Percentiles rank a stretch among this genome's conserved stretches.
Evolutionary conservation across 2,797 vertebrate species (phyloP).

Genomic region (Oreochromis mossambicus): DNA sequence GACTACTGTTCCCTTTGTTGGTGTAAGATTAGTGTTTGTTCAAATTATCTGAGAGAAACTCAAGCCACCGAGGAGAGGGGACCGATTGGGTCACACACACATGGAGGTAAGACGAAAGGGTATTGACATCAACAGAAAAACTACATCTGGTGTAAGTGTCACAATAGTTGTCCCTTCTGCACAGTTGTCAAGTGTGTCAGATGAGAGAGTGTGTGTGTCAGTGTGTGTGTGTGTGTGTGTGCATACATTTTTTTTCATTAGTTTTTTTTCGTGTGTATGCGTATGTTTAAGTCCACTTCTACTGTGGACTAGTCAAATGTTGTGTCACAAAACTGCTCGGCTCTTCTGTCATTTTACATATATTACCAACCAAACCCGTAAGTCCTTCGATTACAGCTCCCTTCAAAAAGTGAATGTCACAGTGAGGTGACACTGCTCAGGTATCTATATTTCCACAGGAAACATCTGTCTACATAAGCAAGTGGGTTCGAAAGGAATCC

Average conservation of each 20-base stretch:
- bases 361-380: background rate
- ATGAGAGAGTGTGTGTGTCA: background rate
- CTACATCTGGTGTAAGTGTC: slow-evolving; percentile 68
- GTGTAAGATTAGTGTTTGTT: slow-evolving; percentile 39
- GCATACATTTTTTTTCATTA: background rate
- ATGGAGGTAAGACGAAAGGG: slow-evolving; percentile 66
- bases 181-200: slow-evolving; percentile 34
- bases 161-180: slow-evolving; percentile 55
- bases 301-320: slow-evolving; percentile 18
- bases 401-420: slow-evolving; percentile 48
- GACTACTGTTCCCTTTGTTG: slow-evolving; percentile 37
- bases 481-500: slow-evolving; percentile 63
- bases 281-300: slow-evolving; percentile 40
- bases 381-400: slow-evolving; percentile 39
- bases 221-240: background rate
- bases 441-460: slow-evolving; percentile 98
- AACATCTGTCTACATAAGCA: slow-evolving; percentile 92
- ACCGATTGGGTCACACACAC: slow-evolving; percentile 47
- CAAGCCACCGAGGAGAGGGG: slow-evolving; percentile 43
- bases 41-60: slow-evolving; percentile 47
- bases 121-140: slow-evolving; percentile 71
- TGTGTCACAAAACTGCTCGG: slow-evolving; percentile 34
- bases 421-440: slow-evolving; percentile 76
- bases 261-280: background rate
- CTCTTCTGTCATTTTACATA: slow-evolving; percentile 31